Base-by-base conservation (phyloP, 2,797 vertebrate genomes). In the Borostomias antarcticus region DNA sequence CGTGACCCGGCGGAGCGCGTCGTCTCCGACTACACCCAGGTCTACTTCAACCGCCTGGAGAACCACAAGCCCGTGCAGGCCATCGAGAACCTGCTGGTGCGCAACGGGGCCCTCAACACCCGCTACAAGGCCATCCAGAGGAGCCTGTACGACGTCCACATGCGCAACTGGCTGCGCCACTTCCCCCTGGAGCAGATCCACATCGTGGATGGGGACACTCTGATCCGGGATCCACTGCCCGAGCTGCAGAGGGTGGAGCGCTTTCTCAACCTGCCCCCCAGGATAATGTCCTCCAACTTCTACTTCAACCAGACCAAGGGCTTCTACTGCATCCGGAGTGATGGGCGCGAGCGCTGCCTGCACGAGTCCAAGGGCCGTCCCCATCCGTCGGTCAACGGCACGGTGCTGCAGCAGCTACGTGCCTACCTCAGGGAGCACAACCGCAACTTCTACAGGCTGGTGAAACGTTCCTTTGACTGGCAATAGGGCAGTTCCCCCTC, bases 281-380 rank as follows among this genome's bases (percentile, higher is more conserved):
- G 91, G 90, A 97, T 97, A 83, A 83, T 93, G 50, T 88, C 95
- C 75, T 94, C 95, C 84, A 97, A 97, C 90, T 97, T 97, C 89
- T 97, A 97, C 88, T 97, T 97, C 86, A 97, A 97, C 86, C 95
- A 97, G 82, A 97, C 96, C 77, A 97, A 97, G 88, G 95, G 96
- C 71, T 97, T 97, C 84, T 97, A 95, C 86, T 97, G 96, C 64
- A 96, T 97, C 82, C 92, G 95, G 57, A 97, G 94, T 8, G 95
- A 96, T 0, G 96, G 96, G 6, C 90, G 93, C 21, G 96, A 97
- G 74, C 92, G 96, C 60, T 97, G 96, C 84, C 93, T 97, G 81
- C 95, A 97, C 0, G 95, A 97, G 86, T 97, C 96, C 13, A 97
- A 97, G 81, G 96, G 96, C 0, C 94, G 95, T 0, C 95, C 95